Conservation (phyloP, 2,113 vertebrate species). For the Reinhardtius hippoglossoides region DNA sequence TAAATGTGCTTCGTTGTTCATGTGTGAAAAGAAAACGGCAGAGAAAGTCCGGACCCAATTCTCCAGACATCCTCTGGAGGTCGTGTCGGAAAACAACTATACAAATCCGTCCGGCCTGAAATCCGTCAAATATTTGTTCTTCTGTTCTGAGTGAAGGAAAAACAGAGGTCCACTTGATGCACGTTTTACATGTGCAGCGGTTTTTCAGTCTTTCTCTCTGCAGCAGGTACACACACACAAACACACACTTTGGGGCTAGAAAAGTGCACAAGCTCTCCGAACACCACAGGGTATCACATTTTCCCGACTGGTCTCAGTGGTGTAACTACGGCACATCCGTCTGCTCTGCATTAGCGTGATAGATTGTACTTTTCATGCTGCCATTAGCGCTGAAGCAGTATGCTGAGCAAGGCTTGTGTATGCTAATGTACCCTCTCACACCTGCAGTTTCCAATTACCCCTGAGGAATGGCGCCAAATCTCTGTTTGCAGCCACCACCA, state of each 20-base stretch:
- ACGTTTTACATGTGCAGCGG: background rate
- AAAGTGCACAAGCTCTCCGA: slow-evolving; percentile 36
- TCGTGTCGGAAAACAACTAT: no score
- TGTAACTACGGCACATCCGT: slow-evolving; percentile 73
- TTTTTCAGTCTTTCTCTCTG: slow-evolving; percentile 9
- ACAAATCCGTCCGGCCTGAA: no score
- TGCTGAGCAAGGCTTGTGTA: slow-evolving; percentile 70
- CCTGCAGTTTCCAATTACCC: slow-evolving; percentile 83
- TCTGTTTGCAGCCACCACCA: slow-evolving; percentile 72
- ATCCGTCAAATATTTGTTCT: background rate
- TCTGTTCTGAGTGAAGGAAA: background rate
- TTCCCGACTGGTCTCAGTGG: slow-evolving; percentile 66
- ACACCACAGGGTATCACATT: slow-evolving; percentile 60
- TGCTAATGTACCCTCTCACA: slow-evolving; percentile 82
- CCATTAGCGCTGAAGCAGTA: slow-evolving; percentile 72
- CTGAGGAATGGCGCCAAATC: slow-evolving; percentile 76
- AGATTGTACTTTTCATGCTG: slow-evolving; percentile 79
- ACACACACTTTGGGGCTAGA: slow-evolving; percentile 24
- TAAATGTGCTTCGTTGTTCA: background rate
- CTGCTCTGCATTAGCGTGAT: slow-evolving; percentile 76
- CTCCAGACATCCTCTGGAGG: no score
- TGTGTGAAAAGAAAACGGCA: background rate
- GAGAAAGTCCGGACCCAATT: background rate
- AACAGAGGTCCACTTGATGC: background rate
- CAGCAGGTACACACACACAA: slow-evolving; percentile 45